These are phyloP conservation scores for Mionectes macconnelli DNA, from an alignment of 2,113 vertebrate genomes.

Conservation along the genomic window DNA sequence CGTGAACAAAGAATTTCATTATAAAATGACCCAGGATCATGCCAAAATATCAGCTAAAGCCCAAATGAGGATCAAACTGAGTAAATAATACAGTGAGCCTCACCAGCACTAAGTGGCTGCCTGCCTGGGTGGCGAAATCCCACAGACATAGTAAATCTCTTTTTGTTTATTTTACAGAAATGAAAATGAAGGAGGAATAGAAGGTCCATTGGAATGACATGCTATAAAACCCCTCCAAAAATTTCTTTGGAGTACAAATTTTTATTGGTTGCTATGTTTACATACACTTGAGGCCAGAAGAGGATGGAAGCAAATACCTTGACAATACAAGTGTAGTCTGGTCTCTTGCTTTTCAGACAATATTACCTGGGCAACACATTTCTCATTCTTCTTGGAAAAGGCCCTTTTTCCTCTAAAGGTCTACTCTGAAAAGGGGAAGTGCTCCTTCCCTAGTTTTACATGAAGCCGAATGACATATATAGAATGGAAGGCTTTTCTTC, in stretches of 20 bases:
- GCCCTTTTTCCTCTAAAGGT: background rate
- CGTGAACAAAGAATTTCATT: slow-evolving; percentile 79
- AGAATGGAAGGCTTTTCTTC: background rate
- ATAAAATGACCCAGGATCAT: slow-evolving; percentile 56
- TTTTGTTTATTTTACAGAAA: slow-evolving; percentile 68
- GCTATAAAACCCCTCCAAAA: slow-evolving; percentile 1
- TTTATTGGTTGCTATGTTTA: background rate
- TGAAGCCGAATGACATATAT: background rate
- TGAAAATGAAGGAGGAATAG: slow-evolving; percentile 34
- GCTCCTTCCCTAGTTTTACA: background rate
- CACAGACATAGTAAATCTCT: slow-evolving; percentile 73
- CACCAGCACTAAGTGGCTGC: background rate
- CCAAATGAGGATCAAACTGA: slow-evolving; percentile 77
- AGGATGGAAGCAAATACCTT: background rate
- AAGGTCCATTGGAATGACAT: slow-evolving; percentile 45
- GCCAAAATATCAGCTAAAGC: slow-evolving; percentile 68
- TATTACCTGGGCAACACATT: background rate
- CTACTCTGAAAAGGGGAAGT: background rate
- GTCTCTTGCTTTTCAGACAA: background rate
- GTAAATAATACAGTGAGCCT: slow-evolving; percentile 69
- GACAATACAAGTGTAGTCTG: background rate
- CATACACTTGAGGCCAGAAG: background rate
- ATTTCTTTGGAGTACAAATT: background rate
- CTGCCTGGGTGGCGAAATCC: slow-evolving; percentile 58
- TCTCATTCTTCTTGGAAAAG: background rate